Base-by-base conservation (phyloP, 2,113 vertebrate species). In the Leucoraja erinaceus region DNA sequence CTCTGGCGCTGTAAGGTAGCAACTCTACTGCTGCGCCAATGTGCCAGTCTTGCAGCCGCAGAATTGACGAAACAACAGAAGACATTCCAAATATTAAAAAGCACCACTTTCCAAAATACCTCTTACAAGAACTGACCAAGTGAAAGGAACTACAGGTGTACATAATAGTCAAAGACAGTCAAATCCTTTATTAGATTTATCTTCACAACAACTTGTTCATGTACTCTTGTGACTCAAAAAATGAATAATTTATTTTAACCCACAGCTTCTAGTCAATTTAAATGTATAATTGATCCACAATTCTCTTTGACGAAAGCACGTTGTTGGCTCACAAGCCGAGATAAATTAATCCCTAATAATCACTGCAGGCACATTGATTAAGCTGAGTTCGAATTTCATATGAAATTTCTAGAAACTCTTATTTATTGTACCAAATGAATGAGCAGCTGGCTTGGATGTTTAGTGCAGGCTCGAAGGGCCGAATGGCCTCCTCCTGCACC, bases 161-260 rank as follows among this genome's bases (percentile, higher is more conserved):
- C 12, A 14, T 84, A 84, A 84, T 25, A 86, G 28, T 61, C 25
- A 86, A 61, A 86, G 56, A 9, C 25, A 86, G 56, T 86, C 81
- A 61, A 83, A 31, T 31, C 56, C 28, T 88, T 88, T 63, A 88
- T 88, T 88, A 88, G 83, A 18, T 88, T 88, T 88, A n/a, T 5
- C 28, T 88, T 63, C 59, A 0, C 28, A 25, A n/a, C 5, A 86
- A 1, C 83, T 31, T 63, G 22, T 86, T 61, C 61, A 31, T n/a
- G 10, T 12, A 31, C 61, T 33, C 28, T 88, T 66, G n/a, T 88
- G 59, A 66, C 83, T 66, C 59, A 88, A 28, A 61, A 88, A 31
- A n/a, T 8, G 18, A 88, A 63, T 63, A 31, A 88, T 66, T 63
- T 31, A 16, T 63, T 88, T 88, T 66, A 63, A 63, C 28, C 83